Evolutionary conservation across 2,888 invertebrate genomes (phyloP).

Genomic region (Nineta flava): DNA sequence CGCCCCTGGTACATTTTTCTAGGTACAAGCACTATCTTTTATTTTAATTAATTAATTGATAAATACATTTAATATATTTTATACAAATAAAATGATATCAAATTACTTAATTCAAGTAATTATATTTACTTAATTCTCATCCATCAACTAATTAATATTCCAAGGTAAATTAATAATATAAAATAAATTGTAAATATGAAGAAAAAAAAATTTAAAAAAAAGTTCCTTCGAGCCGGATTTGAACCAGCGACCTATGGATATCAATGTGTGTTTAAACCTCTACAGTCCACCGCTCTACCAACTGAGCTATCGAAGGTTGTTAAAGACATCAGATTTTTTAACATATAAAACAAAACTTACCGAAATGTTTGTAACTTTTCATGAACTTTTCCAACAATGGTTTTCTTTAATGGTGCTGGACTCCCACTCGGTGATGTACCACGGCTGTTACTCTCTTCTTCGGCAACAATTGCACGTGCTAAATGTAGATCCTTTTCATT

Average conservation of each 20-base stretch:
- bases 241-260: background rate
- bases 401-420: slow-evolving; percentile 44
- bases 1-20: too few species aligned
- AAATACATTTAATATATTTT: too few species aligned
- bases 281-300: slow-evolving; percentile 1
- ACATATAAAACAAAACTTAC: slow-evolving; percentile 25
- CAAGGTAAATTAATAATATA: too few species aligned
- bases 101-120: too few species aligned
- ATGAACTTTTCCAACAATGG: slow-evolving; percentile 39
- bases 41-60: too few species aligned
- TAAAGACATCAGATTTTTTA: too few species aligned
- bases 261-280: background rate
- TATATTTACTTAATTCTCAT: too few species aligned
- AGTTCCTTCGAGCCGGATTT: slow-evolving; percentile 30
- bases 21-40: too few species aligned
- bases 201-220: slow-evolving; percentile 12
- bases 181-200: background rate
- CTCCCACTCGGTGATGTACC: slow-evolving; percentile 37
- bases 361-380: slow-evolving; percentile 55
- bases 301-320: slow-evolving; percentile 25
- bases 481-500: slow-evolving; percentile 58
- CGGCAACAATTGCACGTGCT: slow-evolving; percentile 53
- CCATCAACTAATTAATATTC: too few species aligned
- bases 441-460: slow-evolving; percentile 29
- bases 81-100: too few species aligned